Evolutionary conservation across 2,888 invertebrate genomes (phyloP), one percentile per base, ranked within the genome.

Genomic region (Polylopha cassiicola): DNA sequence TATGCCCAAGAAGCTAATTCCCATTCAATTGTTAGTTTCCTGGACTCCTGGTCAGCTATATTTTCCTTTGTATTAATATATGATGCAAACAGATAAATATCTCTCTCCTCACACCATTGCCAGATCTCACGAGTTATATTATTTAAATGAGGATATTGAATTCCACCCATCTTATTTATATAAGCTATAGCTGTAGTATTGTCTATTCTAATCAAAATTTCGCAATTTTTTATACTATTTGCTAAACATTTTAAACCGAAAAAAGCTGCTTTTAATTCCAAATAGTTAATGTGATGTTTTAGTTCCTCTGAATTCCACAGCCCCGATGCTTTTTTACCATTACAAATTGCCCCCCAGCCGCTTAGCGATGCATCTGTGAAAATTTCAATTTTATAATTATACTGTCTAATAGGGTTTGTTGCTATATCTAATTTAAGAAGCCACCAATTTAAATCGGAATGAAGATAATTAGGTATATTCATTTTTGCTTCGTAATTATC

Each of bases 401-500:
- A 4, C 4, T 4, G 23, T 7, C 7, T 23, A 11, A 23, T 6
- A 6, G 4, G 23, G 4, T 23, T 23, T 3, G 10, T 23, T 23
- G 9, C 3, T 23, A 10, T 8, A 21, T 21, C n/a, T 23, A 23
- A 4, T 3, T 9, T 23, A 3, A 4, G 9, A 6, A 4, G 8
- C 23, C 23, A 23, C 23, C 23, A 23, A 3, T 23, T 8, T 2
- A 23, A 10, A 9, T 23, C 23, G 9, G 23, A 2, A 6, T 23
- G 3, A 16, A 18, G 15, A 9, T 18, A 9, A 5, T 2, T 11
- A 8, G 10, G 8, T 11, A 26, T 9, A 8, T 8, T 26, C 26
- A 18, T 26, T 14, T 11, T 26, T 3, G 26, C 24, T 4, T 34
- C 34, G 26, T 34, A 34, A 20, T 34, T 18, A 26, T 34, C 18